Conservation (phyloP, 2,888 invertebrate genomes). For the Lepidocyrtoides sp. region DNA sequence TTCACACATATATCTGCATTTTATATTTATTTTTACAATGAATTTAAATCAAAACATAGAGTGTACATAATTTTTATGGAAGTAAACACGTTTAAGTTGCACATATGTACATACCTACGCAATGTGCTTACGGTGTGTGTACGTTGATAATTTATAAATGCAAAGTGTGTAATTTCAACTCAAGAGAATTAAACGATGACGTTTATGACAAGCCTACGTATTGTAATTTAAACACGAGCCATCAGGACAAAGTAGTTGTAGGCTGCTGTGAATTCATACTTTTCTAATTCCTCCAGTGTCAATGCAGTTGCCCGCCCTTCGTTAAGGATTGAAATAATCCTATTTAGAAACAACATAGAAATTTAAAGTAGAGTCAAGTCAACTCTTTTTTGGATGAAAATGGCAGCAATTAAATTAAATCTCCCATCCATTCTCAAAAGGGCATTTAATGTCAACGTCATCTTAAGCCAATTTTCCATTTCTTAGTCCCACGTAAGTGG, state of each 20-base stretch:
- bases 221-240: constrained; percentile 62
- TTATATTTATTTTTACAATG: too few relatives aligned
- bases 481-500: background rate
- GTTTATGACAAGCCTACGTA: too few relatives aligned
- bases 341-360: constrained; percentile 1
- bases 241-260: constrained; percentile 69
- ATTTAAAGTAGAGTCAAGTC: background rate
- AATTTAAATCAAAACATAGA: too few relatives aligned
- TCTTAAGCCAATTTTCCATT: background rate
- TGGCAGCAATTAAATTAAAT: background rate
- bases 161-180: too few relatives aligned
- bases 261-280: constrained; percentile 57
- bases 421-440: background rate
- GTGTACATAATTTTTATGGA: too few relatives aligned
- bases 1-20: background rate
- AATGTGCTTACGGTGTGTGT: too few relatives aligned
- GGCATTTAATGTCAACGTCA: background rate
- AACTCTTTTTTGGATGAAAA: background rate
- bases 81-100: too few relatives aligned
- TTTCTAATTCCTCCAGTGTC: constrained; percentile 14
- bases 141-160: too few relatives aligned
- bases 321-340: constrained; percentile 45
- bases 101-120: too few relatives aligned
- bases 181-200: background rate
- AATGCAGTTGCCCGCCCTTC: constrained; percentile 59